Conservation (phyloP, 2,797 vertebrate genomes). For the Urosaurus nigricauda region DNA sequence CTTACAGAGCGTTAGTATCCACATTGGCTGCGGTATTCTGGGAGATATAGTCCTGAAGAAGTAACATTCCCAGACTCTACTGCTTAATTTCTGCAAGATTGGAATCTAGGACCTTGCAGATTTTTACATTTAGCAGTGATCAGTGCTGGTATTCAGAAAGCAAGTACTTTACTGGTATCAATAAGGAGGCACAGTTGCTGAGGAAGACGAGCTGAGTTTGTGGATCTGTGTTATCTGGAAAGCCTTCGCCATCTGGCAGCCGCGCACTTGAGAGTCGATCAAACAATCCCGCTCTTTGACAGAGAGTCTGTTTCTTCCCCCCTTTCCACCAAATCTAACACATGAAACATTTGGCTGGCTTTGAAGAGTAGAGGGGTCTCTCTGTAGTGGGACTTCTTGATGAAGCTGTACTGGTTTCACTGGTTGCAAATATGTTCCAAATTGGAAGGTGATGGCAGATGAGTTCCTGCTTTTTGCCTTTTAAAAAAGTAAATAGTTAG, state of each 20-base stretch:
- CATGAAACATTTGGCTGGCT: conserved; percentile 5
- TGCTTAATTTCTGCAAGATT: not conserved
- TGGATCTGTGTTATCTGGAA: not conserved
- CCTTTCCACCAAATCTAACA: not conserved
- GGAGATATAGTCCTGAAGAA: no score
- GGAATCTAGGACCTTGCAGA: no score
- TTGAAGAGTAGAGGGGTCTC: not conserved
- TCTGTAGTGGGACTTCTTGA: not conserved
- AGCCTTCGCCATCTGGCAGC: not conserved
- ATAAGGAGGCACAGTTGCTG: not conserved
- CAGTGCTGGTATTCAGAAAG: not conserved
- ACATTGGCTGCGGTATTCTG: no score
- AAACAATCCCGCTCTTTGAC: not conserved
- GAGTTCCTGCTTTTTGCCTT: not conserved
- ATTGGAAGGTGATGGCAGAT: conserved; percentile 44
- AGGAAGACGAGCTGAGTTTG: not conserved
- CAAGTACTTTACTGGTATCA: not conserved
- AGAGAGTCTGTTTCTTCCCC: not conserved
- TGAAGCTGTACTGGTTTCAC: not conserved
- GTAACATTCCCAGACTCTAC: no score
- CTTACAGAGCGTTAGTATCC: no score
- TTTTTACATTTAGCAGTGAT: no score
- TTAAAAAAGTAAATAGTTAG: not conserved
- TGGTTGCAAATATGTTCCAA: not conserved
- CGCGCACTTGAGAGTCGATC: not conserved